Conservation (phyloP, 2,797 vertebrate genomes). For the Cuniculus paca region DNA sequence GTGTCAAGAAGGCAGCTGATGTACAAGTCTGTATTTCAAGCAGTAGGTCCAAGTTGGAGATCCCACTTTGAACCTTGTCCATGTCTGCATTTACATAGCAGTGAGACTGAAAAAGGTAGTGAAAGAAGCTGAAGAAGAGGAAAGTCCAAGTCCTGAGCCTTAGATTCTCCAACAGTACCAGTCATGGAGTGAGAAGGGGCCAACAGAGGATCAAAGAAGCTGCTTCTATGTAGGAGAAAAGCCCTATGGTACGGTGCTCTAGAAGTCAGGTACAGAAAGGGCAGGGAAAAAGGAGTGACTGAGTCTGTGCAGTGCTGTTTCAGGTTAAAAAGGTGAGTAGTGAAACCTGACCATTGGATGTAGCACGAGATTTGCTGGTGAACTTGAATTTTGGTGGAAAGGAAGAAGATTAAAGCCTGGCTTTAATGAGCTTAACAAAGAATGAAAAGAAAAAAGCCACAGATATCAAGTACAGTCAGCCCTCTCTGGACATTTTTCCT, state of each 20-base stretch:
- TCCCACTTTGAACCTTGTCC: not conserved
- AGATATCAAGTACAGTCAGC: not conserved
- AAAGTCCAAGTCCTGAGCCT: not conserved
- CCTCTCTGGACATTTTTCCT: not conserved
- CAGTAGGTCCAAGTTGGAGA: not conserved
- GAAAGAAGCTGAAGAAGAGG: not conserved
- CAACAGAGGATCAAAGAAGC: not conserved
- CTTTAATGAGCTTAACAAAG: not conserved
- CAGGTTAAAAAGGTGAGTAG: not conserved
- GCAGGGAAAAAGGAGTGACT: not conserved
- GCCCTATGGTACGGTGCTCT: not conserved
- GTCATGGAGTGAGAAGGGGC: not conserved
- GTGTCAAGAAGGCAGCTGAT: not conserved
- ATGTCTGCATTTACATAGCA: not conserved
- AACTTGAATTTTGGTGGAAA: not conserved
- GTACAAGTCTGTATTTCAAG: not conserved
- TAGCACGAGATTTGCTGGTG: not conserved
- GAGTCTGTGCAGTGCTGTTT: not conserved
- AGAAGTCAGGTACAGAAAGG: not conserved
- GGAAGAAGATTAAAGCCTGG: not conserved
- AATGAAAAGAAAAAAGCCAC: not conserved
- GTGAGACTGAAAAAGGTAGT: not conserved
- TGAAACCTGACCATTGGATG: not conserved
- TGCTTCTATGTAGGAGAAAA: not conserved
- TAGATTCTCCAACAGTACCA: not conserved